Percentiles rank a stretch among this genome's conserved stretches.
These are phyloP conservation scores for Drosophila arizonae DNA, from an alignment of 1,140 invertebrate genomes.

Conservation along the genomic window DNA sequence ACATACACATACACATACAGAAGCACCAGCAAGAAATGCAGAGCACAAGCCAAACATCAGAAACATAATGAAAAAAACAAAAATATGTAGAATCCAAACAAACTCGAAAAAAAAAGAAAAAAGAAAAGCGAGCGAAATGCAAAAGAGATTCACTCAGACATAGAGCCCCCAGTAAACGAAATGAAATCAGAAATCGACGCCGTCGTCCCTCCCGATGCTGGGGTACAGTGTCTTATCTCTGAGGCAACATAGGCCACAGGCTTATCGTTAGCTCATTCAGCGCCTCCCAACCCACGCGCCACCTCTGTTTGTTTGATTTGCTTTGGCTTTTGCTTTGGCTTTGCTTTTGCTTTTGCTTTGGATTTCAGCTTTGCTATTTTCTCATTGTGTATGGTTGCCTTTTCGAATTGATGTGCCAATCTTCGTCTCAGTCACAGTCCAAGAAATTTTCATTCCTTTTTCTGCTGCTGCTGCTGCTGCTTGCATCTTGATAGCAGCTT, in stretches of 20 bases:
- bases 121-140: neutral
- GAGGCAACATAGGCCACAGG: constrained; percentile 29
- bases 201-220: neutral
- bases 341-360: constrained; percentile 51
- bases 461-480: constrained; percentile 6
- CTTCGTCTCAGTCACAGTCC: constrained; percentile 5
- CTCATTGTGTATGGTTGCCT: constrained; percentile 19
- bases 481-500: constrained; percentile 37
- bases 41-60: constrained; percentile 48
- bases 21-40: constrained; percentile 38
- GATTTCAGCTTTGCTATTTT: constrained; percentile 38
- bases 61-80: constrained; percentile 27
- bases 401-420: constrained; percentile 34
- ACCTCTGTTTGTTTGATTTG: constrained; percentile 53
- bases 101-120: neutral
- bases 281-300: neutral
- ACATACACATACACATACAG: constrained; percentile 4
- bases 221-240: constrained; percentile 48
- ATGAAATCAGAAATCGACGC: constrained; percentile 70
- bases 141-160: constrained; percentile 51
- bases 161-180: constrained; percentile 37
- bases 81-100: constrained; percentile 4
- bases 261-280: constrained; percentile 44
- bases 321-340: constrained; percentile 43
- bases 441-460: constrained; percentile 4